Conservation (phyloP, 2,797 vertebrate genomes). For the Triplophysa bombifrons region DNA sequence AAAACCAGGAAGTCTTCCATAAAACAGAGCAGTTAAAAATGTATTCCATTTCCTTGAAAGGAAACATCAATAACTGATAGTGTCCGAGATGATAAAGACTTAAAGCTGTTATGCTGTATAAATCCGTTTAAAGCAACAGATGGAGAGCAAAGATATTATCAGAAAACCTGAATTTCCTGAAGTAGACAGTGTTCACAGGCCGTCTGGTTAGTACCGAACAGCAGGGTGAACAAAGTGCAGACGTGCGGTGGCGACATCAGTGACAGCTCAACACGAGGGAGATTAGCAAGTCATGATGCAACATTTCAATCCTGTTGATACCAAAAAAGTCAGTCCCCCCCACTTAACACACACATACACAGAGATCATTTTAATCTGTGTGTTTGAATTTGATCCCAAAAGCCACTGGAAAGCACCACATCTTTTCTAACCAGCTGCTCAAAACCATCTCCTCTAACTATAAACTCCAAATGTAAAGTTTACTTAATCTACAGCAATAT, state of each 20-base stretch:
- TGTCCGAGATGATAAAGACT: slow-evolving; percentile 2
- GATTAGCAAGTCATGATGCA: slow-evolving; percentile 32
- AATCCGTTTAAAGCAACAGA: neutral
- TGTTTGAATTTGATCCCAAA: slow-evolving; percentile 38
- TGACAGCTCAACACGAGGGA: slow-evolving; percentile 11
- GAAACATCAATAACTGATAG: neutral
- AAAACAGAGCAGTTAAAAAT: neutral
- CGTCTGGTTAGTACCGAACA: neutral
- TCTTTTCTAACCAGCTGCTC: slow-evolving; percentile 31
- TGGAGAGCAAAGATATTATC: neutral
- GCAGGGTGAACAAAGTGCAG: neutral
- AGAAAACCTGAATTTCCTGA: slow-evolving; percentile 3
- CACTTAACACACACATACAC: neutral
- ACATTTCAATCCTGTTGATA: slow-evolving; percentile 34
- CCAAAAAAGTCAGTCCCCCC: neutral
- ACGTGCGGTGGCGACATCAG: neutral
- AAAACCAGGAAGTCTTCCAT: slow-evolving; percentile 13
- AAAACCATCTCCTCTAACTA: slow-evolving; percentile 15
- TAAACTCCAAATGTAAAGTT: slow-evolving; percentile 5
- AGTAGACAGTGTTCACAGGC: slow-evolving; percentile 13
- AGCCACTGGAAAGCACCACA: neutral
- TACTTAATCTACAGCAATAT: neutral
- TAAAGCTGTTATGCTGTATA: neutral
- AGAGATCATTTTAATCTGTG: slow-evolving; percentile 35
- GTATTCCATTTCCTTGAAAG: neutral